phyloP scores from a whole-genome alignment of 2,113 vertebrate genomes.

The Eulemur macaco region DNA sequence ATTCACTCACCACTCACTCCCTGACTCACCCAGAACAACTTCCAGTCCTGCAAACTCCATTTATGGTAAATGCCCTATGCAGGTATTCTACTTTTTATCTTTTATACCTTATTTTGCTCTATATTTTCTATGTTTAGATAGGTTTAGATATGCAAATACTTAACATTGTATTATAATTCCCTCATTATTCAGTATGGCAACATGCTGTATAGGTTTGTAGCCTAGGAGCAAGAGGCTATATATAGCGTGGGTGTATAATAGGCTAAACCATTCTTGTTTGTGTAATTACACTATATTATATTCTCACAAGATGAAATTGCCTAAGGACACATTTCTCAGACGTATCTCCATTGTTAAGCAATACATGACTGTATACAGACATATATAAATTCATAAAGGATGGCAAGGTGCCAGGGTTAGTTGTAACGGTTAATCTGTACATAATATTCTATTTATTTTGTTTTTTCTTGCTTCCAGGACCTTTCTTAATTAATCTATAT shows the following conservation, averaged over 20 bases:
- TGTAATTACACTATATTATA: not conserved
- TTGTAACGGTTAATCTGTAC: not conserved
- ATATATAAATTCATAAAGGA: not conserved
- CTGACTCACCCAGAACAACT: not conserved
- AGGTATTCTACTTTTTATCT: not conserved
- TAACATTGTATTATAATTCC: too few species aligned
- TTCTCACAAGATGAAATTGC: not conserved
- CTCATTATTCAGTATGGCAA: not conserved
- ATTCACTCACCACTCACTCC: not conserved
- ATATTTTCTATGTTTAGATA: not conserved
- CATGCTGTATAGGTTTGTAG: not conserved
- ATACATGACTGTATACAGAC: not conserved
- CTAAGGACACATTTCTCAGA: not conserved
- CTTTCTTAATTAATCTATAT: not conserved
- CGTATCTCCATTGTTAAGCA: not conserved
- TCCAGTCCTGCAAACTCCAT: not conserved
- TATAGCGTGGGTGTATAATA: not conserved
- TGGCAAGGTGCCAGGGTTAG: not conserved
- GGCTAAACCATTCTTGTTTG: not conserved
- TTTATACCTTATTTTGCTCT: not conserved
- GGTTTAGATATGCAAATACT: not conserved
- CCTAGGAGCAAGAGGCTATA: not conserved
- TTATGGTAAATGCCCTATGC: not conserved
- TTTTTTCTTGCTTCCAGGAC: not conserved
- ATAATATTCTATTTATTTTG: not conserved